These are phyloP conservation scores for Montipora capricornis DNA, from an alignment of 64 coral and sea anemone genomes.

Conservation along the genomic window DNA sequence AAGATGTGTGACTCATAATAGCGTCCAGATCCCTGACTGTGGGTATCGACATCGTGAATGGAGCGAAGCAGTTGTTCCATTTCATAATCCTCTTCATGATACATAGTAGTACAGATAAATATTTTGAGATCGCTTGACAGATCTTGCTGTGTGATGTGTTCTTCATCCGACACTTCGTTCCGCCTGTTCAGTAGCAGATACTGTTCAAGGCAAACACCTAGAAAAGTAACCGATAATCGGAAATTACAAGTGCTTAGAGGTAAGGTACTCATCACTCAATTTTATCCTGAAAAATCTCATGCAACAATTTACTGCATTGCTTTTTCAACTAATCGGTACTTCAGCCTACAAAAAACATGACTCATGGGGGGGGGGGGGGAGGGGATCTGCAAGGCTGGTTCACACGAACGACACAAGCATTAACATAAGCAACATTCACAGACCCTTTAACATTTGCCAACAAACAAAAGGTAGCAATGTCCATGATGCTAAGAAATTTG, in stretches of 20 bases:
- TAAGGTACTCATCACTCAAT: no score
- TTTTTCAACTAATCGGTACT: no score
- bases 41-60: slow-evolving; percentile 69
- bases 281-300: no score
- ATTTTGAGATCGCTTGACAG: slow-evolving; percentile 63
- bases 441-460: no score
- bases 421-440: no score
- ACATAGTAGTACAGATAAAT: slow-evolving; percentile 98
- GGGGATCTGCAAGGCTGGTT: no score
- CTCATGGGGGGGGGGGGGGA: no score
- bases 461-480: no score
- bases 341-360: no score
- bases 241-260: neutral
- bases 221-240: neutral
- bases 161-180: slow-evolving; percentile 78
- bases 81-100: slow-evolving; percentile 83
- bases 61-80: slow-evolving; percentile 92
- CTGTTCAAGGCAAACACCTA: slow-evolving; percentile 91
- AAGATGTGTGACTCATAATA: slow-evolving; percentile 90
- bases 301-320: no score
- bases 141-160: slow-evolving; percentile 38
- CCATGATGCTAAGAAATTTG: no score
- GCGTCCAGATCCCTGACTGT: slow-evolving; percentile 38
- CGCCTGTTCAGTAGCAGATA: slow-evolving; percentile 89
- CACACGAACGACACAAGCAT: no score